Base-by-base conservation (phyloP, 1,140 invertebrate species). In the Pachypsylla venusta region DNA sequence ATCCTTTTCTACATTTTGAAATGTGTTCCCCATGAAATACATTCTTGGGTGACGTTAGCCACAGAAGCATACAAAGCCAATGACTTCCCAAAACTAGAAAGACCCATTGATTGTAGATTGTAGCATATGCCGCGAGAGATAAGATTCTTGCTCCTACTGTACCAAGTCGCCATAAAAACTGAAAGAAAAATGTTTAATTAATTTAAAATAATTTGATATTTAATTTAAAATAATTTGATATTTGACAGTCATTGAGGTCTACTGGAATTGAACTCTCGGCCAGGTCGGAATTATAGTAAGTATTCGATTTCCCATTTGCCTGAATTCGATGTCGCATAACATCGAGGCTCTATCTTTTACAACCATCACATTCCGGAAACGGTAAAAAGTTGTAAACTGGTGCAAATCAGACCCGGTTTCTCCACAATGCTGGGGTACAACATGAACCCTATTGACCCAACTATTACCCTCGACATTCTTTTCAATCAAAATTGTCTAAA, bases 21-120 rank as follows among this genome's bases (percentile, higher is more conserved):
- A 87, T 80, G 30, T 82, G 77, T 67, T 90, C 85, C 2, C 84
- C 84, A 68, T 89, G 83, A 67, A 91, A 89, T 4, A 88, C 79
- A 67, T 85, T 87, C 25, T 67, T 84, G 80, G 89, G 87, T 0
- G 88, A 89, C 26, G 91, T 81, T 42, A 95, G 71, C 84, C 87
- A 91, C 4, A 87, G 75, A 62, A 89, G 79, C 85, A 92, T 89
- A 1, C 82, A 83, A 0, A 89, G 65, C 81, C 81, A 85, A 67
- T 86, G 82, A 7, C 84, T 70, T 14, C 72, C 72, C 61, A 90
- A 77, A 56, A 89, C 85, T 64, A 90, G 73, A 69, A 89, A 84
- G 4, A 89, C 77, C 85, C 81, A 94, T 63, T 80, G 84, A 64
- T 83, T 79, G 67, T 93, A 93, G 22, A 87, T 74, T 14, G 85